Conservation (phyloP, 2,797 vertebrate species). For the Myotis findleyi region DNA sequence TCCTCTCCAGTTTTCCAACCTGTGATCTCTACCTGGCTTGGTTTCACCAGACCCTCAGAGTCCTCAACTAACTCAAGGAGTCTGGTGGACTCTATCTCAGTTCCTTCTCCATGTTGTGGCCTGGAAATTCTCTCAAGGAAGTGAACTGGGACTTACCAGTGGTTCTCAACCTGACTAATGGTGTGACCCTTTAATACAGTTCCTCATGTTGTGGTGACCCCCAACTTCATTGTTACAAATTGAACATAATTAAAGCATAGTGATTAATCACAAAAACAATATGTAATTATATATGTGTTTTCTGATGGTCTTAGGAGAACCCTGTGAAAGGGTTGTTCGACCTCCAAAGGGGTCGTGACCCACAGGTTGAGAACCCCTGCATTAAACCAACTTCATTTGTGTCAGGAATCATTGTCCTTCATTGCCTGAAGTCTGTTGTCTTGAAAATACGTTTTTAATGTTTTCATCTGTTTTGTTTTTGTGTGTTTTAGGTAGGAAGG, state of each 20-base stretch:
- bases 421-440: not conserved
- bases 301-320: too few species aligned
- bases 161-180: too few species aligned
- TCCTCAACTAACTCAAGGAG: not conserved
- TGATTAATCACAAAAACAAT: too few species aligned
- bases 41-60: not conserved
- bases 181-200: rapidly evolving
- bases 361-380: too few species aligned
- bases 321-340: too few species aligned
- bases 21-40: not conserved
- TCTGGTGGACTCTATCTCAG: not conserved
- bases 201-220: too few species aligned
- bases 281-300: too few species aligned
- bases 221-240: too few species aligned
- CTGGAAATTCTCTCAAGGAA: not conserved
- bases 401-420: not conserved
- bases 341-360: too few species aligned
- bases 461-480: not conserved
- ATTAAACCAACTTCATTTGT: not conserved
- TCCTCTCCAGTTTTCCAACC: not conserved
- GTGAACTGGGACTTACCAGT: not conserved
- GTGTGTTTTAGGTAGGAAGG: not conserved
- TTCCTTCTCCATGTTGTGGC: not conserved
- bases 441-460: not conserved
- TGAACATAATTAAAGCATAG: too few species aligned